These are phyloP conservation scores for Pogoniulus pusillus DNA, from an alignment of 2,797 vertebrate species.

Conservation along the genomic window DNA sequence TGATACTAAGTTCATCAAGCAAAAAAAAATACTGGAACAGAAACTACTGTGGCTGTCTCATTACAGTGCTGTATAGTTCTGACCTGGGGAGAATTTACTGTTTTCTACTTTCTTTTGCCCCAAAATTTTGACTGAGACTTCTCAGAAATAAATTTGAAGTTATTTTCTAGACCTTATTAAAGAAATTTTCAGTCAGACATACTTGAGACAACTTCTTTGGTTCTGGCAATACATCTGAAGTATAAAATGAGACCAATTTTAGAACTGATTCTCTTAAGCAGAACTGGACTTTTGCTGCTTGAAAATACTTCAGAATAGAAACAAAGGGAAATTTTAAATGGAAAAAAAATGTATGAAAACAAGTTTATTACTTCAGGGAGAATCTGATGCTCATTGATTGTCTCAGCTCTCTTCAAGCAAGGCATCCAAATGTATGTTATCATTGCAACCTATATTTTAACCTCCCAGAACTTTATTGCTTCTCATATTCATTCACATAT, in stretches of 20 bases:
- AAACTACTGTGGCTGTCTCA: neutral
- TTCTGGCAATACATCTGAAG: neutral
- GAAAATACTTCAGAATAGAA: neutral
- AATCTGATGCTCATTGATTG: constrained; percentile 7
- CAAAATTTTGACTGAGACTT: neutral
- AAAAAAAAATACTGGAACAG: neutral
- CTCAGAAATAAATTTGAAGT: neutral
- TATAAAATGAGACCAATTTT: neutral
- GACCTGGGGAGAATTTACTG: neutral
- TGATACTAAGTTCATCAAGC: neutral
- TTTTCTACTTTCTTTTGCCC: neutral
- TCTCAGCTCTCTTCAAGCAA: neutral
- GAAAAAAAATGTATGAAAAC: neutral
- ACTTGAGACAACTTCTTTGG: neutral
- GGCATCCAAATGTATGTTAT: neutral
- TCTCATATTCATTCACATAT: neutral
- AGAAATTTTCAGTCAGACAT: neutral
- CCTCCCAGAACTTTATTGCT: neutral
- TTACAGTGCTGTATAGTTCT: neutral
- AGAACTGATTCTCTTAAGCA: neutral
- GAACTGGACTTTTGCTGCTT: neutral
- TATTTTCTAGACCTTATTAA: neutral
- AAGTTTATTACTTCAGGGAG: neutral
- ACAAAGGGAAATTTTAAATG: neutral
- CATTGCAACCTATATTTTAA: neutral